Conservation (phyloP, 2,113 vertebrate genomes). For the Chionomys nivalis region DNA sequence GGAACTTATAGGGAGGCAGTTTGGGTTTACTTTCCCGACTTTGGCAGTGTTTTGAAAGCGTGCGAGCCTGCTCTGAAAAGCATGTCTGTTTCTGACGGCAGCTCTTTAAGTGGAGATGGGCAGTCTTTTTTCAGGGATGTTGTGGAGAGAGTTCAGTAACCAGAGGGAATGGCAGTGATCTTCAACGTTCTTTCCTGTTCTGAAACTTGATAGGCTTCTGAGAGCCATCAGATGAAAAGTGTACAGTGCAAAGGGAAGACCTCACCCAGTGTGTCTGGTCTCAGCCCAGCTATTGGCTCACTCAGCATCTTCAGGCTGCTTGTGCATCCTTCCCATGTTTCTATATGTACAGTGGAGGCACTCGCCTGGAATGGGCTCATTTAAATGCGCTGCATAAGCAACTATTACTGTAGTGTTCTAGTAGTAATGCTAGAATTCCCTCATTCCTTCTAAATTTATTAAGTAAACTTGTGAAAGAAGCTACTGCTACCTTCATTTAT, state of each 20-base stretch:
- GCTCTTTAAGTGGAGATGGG: not conserved
- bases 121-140: not conserved
- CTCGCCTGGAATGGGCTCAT: not conserved
- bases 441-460: constrained; percentile 8
- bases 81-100: not conserved
- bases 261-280: not conserved
- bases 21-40: constrained; percentile 12
- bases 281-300: not conserved
- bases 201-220: not conserved
- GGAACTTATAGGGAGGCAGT: not conserved
- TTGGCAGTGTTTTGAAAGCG: not conserved
- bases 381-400: not conserved
- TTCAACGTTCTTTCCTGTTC: not conserved
- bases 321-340: not conserved
- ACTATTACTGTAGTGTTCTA: not conserved
- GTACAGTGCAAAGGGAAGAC: not conserved
- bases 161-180: not conserved
- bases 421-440: not conserved
- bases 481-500: not conserved
- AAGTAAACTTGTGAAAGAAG: not conserved
- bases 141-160: not conserved
- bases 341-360: not conserved
- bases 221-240: not conserved
- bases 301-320: not conserved
- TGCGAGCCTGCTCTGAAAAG: not conserved